Conservation (phyloP, 2,113 vertebrate genomes). For the Actinemys pallida region DNA sequence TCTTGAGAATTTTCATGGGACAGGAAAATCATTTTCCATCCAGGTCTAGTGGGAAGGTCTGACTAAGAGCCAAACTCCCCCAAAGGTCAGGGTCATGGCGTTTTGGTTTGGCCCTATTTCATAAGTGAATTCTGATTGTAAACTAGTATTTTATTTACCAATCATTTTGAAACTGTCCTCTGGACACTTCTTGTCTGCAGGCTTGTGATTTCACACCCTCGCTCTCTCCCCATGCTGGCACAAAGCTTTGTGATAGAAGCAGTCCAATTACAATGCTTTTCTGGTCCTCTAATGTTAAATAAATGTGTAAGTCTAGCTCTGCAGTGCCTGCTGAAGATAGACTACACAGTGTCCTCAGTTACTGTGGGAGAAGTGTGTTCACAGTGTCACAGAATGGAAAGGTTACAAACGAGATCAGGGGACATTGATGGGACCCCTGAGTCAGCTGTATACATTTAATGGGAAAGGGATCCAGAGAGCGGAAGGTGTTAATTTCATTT, state of each 20-base stretch:
- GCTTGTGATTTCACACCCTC: not conserved
- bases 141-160: not conserved
- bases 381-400: no score
- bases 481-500: not conserved
- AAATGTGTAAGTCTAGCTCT: not conserved
- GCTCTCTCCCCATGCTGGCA: not conserved
- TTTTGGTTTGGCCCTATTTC: not conserved
- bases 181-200: not conserved
- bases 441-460: rapidly evolving
- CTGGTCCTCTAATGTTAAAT: not conserved
- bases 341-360: not conserved
- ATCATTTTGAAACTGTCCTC: not conserved
- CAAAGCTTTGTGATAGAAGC: not conserved
- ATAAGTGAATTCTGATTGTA: not conserved
- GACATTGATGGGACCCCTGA: not conserved
- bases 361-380: not conserved
- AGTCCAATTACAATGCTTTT: not conserved
- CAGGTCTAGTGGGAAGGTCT: not conserved
- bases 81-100: not conserved
- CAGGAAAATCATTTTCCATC: not conserved
- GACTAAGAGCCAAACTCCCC: not conserved
- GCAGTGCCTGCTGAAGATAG: rapidly evolving
- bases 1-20: not conserved
- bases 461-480: not conserved
- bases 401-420: not conserved